These are phyloP conservation scores for Datnioides undecimradiatus DNA, from an alignment of 2,113 vertebrate genomes.

Conservation along the genomic window DNA sequence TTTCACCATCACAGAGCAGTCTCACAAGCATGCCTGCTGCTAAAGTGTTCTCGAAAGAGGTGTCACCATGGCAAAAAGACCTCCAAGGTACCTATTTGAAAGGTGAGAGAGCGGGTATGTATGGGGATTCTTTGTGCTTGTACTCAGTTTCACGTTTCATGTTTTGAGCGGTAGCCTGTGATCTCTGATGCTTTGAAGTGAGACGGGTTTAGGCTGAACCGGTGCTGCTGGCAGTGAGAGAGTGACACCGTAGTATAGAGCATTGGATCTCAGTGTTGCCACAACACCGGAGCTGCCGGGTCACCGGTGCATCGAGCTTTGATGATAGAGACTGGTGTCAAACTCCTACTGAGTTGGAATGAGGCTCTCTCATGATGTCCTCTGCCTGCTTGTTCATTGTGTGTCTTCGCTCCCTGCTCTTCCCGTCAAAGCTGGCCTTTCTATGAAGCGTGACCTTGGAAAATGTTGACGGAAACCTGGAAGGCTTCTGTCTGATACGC, in stretches of 20 bases:
- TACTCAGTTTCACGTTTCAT: constrained; percentile 70
- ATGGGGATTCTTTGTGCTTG: constrained; percentile 63
- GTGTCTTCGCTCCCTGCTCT: constrained; percentile 30
- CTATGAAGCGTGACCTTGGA: constrained; percentile 29
- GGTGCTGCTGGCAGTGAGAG: constrained; percentile 45
- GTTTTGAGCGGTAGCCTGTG: constrained; percentile 68
- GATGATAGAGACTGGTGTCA: constrained; percentile 54
- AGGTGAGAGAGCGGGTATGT: constrained; percentile 59
- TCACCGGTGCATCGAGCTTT: constrained; percentile 37
- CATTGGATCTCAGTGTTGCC: constrained; percentile 58
- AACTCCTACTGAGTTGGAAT: constrained; percentile 43
- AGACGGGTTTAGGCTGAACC: constrained; percentile 46
- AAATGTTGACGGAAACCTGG: constrained; percentile 47
- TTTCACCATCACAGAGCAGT: constrained; percentile 31
- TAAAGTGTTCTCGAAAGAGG: constrained; percentile 28
- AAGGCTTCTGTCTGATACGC: constrained; percentile 36
- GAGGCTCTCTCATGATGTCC: constrained; percentile 23
- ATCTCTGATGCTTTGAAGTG: constrained; percentile 76
- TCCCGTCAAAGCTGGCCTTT: constrained; percentile 49
- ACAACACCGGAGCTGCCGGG: constrained; percentile 58
- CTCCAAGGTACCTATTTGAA: constrained; percentile 60
- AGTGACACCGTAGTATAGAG: constrained; percentile 18
- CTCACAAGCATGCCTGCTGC: constrained; percentile 11
- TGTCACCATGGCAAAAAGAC: constrained; percentile 44
- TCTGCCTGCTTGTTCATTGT: constrained; percentile 15